Base-by-base conservation (phyloP, 2,888 invertebrate genomes). In the Alsophila aescularia region DNA sequence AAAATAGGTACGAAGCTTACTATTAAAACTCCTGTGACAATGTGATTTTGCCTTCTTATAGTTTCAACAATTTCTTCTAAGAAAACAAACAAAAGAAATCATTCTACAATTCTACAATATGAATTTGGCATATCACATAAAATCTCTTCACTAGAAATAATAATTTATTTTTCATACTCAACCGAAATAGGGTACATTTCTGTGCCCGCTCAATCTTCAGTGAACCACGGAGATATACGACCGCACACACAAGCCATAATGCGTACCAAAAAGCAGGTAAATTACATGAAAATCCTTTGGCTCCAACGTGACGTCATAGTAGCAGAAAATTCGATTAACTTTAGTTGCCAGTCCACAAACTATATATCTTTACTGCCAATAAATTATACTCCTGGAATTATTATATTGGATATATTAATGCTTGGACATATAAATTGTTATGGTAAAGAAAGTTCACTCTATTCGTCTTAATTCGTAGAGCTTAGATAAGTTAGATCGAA, bases 291-390 rank as follows among this genome's bases (percentile, higher is more conserved):
- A 81, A 77, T 48, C 69, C 70, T 75, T 24, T 70, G 41, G 41
- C 32, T 18, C 32, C 49, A 29, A 85, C 85, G 84, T 87, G 86
- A 81, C 74, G 72, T 74, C 79, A 76, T 72, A 75, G 74, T 70
- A 74, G 81, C 84, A 82, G 83, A 87, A 87, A 81, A 84, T 84
- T 86, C 81, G 82, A 87, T 86, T 87, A 83, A 72, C 73, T 82
- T 73, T 73, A 75, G 72, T 73, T 69, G 75, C 73, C 64, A 77
- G 76, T 83, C 84, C 83, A 85, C 84, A 81, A 78, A 76, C 77
- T 77, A 78, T 73, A 71, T 75, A 72, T 72, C 69, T 75, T 77
- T 76, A 72, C 68, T 73, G 56, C 63, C 72, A 66, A 79, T 79
- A 82, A 79, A 80, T 80, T 76, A 80, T 77, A 74, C 74, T 70